Percentiles rank a stretch among this genome's conserved stretches.
Evolutionary conservation across 2,797 vertebrate genomes (phyloP).

Genomic region (Acanthornis magna): DNA sequence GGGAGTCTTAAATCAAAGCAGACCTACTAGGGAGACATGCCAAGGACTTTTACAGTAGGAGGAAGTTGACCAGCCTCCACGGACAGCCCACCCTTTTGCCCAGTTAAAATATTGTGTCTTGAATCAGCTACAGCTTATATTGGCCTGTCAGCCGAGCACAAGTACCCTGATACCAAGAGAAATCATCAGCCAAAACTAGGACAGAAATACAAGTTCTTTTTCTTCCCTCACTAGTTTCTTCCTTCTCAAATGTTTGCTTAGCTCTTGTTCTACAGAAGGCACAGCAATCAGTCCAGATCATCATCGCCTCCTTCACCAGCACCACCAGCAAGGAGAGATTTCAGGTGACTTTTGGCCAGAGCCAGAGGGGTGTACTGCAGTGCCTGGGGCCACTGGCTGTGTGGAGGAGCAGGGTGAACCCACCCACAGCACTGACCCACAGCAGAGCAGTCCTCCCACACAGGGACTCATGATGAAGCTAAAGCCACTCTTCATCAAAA

Average conservation of each 20-base stretch:
- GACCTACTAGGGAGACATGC: neutral
- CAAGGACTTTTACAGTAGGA: neutral
- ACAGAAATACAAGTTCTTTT: neutral
- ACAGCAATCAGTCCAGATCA: neutral
- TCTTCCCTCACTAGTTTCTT: neutral
- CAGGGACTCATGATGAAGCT: neutral
- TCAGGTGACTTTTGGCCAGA: neutral
- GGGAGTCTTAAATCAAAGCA: neutral
- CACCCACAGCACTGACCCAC: neutral
- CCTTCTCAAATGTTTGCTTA: neutral
- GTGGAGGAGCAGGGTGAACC: neutral
- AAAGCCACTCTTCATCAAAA: neutral
- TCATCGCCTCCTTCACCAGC: neutral
- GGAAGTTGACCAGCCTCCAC: neutral
- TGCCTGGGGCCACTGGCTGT: rapidly evolving
- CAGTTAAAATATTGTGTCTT: neutral
- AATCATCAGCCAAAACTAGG: neutral
- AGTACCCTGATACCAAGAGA: neutral
- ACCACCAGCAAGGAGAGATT: neutral
- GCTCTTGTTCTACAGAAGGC: neutral
- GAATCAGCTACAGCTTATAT: neutral
- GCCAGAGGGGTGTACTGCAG: neutral
- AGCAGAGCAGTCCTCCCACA: neutral
- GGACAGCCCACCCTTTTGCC: neutral
- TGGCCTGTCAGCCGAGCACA: neutral